Base-by-base conservation (phyloP, 2,113 vertebrate species). In the Etia nguti region DNA sequence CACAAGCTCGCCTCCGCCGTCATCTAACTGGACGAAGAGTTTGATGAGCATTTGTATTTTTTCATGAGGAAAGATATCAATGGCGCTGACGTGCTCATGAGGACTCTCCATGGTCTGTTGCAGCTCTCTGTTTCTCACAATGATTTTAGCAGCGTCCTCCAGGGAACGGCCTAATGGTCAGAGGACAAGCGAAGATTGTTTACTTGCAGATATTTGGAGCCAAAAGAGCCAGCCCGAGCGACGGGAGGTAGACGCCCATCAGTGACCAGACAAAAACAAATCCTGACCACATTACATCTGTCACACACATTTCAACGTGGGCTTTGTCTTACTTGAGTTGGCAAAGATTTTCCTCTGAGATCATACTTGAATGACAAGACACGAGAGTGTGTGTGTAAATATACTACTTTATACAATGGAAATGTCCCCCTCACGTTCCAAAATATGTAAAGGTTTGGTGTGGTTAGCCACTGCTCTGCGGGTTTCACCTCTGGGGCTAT, bases 81-180 rank as follows among this genome's bases (percentile, higher is more conserved):
- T 2, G 29, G 12, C 31, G 24, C 62, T 34, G 73, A 70, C 15
- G 8, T 1, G 10, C 50, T 85, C 48, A 15, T 3, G 6, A 41
- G 59, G 88, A 89, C 48, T 92, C 77, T 90, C 87, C 84, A 34
- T 8, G 56, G 52, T 92, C 70, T 36, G 73, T 12, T 88, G 79
- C 86, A 81, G 79, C 26, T 85, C 89, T 88, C 68, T 1, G 80
- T 89, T 94, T 95, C 93, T 95, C 93, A 94, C 85, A 95, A 90
- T 86, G 90, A 70, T 93, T 94, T 93, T 95, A 94, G 93, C 89
- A 34, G 55, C 86, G 59, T 56, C 89, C 94, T 92, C 93, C 57
- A 55, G 94, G 90, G 93, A 94, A 80, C 56, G 54, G 13, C 26
- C 50, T n/a, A 54, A 90, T 75, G 16, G 24, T 85, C 11, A 2